Evolutionary conservation across 2,888 invertebrate genomes (phyloP).

Genomic region (Ommatoiulus sabulosus): DNA sequence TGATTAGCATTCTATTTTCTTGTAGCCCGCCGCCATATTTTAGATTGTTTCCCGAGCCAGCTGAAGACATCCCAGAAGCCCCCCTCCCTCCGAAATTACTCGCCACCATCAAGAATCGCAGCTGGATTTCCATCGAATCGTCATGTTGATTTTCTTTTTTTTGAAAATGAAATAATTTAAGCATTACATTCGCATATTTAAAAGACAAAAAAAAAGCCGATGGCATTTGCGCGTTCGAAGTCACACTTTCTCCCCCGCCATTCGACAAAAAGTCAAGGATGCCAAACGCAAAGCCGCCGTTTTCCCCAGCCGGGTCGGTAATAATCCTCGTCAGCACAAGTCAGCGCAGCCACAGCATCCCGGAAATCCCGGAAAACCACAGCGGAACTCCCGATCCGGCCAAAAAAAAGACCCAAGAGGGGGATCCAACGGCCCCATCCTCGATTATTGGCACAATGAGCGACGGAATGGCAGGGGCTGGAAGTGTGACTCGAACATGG

Average conservation of each 20-base stretch:
- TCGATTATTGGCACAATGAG: constrained; percentile 10
- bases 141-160: constrained; percentile 19
- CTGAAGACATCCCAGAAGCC: not conserved
- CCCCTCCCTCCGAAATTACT: not conserved
- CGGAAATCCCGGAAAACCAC: not conserved
- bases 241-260: not conserved
- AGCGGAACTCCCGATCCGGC: not conserved
- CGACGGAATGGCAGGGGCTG: not conserved
- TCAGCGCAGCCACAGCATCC: not conserved
- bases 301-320: constrained; percentile 6
- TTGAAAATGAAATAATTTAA: constrained; percentile 19
- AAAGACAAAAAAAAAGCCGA: constrained; percentile 2
- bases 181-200: not conserved
- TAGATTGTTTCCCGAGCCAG: constrained; percentile 19
- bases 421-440: not conserved
- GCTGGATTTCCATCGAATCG: constrained; percentile 19
- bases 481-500: not conserved
- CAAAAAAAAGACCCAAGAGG: not conserved
- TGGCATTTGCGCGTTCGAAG: constrained; percentile 19
- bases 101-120: constrained; percentile 10
- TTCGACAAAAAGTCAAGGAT: not conserved
- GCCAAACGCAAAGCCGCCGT: not conserved
- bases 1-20: not conserved
- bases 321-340: not conserved
- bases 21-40: not conserved